Percentiles rank a stretch among this genome's conserved stretches.
Evolutionary conservation across 2,113 vertebrate genomes (phyloP).

Genomic region (Glaucidium brasilianum): DNA sequence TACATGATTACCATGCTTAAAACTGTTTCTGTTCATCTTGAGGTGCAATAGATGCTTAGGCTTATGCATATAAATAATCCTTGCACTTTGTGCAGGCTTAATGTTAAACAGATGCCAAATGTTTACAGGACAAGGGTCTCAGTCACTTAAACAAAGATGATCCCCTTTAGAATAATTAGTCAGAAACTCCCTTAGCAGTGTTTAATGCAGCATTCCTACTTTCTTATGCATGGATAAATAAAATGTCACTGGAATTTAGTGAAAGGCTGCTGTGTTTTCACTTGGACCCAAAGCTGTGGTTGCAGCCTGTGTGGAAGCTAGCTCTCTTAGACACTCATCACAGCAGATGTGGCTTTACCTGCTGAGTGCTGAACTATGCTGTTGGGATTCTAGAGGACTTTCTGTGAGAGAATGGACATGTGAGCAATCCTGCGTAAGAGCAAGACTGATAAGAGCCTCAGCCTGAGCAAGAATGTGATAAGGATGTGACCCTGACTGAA

Average conservation of each 20-base stretch:
- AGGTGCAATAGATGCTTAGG: background rate
- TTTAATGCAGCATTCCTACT: background rate
- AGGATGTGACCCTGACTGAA: too few species aligned
- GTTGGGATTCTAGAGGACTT: too few species aligned
- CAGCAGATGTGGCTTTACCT: background rate
- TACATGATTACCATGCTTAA: background rate
- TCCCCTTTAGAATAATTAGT: background rate
- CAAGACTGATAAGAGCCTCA: too few species aligned
- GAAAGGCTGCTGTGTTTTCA: background rate
- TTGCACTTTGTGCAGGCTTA: background rate
- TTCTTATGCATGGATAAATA: background rate
- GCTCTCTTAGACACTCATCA: background rate
- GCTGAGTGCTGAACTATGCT: background rate
- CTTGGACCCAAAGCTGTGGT: background rate
- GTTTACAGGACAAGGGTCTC: background rate
- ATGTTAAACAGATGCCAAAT: background rate
- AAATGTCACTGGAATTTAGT: background rate
- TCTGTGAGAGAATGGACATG: too few species aligned
- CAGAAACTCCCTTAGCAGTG: background rate
- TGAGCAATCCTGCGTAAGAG: too few species aligned
- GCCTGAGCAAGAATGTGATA: too few species aligned
- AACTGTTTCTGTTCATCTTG: background rate
- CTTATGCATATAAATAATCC: background rate
- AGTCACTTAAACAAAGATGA: background rate
- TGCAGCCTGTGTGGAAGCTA: background rate